Base-by-base conservation (phyloP, 1,140 invertebrate genomes). In the Drosophila oshimai region DNA sequence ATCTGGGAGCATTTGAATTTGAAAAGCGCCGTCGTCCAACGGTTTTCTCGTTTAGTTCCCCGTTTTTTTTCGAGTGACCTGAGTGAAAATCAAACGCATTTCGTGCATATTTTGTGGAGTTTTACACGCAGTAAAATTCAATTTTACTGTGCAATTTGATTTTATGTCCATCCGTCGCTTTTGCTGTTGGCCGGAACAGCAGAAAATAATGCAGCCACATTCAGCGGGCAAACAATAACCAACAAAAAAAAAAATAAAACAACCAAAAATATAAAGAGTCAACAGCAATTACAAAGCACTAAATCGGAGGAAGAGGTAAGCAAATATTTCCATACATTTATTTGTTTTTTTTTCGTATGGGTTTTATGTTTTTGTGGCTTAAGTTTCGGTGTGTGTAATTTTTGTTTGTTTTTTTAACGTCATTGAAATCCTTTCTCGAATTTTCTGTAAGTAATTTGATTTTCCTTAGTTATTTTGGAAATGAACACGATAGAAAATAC, bases 1-100 rank as follows among this genome's bases (percentile, higher is more conserved):
- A 68, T 17, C 54, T 46, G 29, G 55, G 37, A 62, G 57, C 54
- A 42, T 36, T 49, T 83, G 71, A 70, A n/a, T 67, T 77, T 83
- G 71, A 70, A 81, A 83, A 77, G 74, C 74, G 68, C 73, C 73
- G 73, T 55, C 78, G 78, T 81, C 55, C 74, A 81, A 83, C 78
- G 78, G 74, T 55, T 80, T 61, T 79, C 53, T 44, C 4, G 12
- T 34, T 42, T 60, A 31, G 7, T 39, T 24, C 29, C 12, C 17
- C 39, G 36, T 28, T 53, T 36, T 64, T 26, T 58, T 51, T 31
- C 6, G 10, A 61, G 54, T 55, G 58, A 41, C 33, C 49, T 20
- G 60, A 73, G 64, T 71, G 73, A 49, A 75, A 81, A 67, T 33
- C 33, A 72, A 65, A 44, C 49, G 36, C 69, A 58, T 49, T 55